Evolutionary conservation across 2,888 invertebrate species (phyloP).

Genomic region (Polymixis flavicincta): DNA sequence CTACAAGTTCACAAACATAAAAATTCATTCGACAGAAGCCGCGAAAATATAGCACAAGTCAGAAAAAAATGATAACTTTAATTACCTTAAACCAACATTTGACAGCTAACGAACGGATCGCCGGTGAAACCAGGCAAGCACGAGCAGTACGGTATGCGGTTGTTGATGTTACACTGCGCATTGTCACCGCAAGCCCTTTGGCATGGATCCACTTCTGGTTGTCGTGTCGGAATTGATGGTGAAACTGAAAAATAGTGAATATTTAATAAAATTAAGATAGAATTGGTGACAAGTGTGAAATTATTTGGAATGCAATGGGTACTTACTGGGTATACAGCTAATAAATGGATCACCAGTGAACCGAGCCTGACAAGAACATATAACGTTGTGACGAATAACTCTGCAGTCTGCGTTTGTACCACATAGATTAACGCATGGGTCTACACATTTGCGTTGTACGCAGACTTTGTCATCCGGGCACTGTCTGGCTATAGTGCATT

Average conservation of each 20-base stretch:
- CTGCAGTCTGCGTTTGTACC: too few relatives aligned
- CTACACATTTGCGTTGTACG: conserved; percentile 92
- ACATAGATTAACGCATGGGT: conserved; percentile 92
- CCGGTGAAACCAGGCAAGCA: too few relatives aligned
- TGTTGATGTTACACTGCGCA: too few relatives aligned
- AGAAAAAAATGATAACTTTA: background rate
- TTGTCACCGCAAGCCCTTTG: too few relatives aligned
- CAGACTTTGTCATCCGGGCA: too few relatives aligned
- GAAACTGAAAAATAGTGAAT: conserved; percentile 70
- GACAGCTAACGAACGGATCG: too few relatives aligned
- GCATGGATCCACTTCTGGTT: conserved; percentile 76
- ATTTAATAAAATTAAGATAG: background rate
- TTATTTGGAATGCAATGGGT: conserved; percentile 5
- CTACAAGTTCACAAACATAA: background rate
- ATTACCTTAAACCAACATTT: conserved; percentile 64
- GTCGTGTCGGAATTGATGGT: conserved; percentile 73
- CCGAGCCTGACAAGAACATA: too few relatives aligned
- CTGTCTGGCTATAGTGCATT: conserved; percentile 95
- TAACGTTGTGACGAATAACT: too few relatives aligned
- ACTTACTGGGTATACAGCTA: conserved; percentile 82
- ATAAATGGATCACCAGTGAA: conserved; percentile 65
- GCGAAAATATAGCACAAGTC: background rate
- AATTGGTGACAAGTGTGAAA: background rate
- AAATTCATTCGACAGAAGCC: background rate
- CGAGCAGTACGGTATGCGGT: too few relatives aligned